phyloP scores from a whole-genome alignment of 2,113 vertebrate genomes.

The Prolemur simus region DNA sequence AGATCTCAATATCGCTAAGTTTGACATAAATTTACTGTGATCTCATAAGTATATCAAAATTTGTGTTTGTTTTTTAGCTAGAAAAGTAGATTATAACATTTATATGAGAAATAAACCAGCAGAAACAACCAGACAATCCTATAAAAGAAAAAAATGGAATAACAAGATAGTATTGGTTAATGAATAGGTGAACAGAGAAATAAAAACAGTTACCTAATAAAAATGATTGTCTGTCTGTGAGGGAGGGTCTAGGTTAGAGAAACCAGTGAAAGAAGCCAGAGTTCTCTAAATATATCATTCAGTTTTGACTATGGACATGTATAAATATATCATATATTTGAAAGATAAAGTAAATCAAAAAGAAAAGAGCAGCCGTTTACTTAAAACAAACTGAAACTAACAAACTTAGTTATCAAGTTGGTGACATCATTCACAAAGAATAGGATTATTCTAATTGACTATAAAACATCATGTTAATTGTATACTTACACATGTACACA shows the following conservation, averaged over 20 bases:
- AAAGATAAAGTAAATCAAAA: not conserved
- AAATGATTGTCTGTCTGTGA: not conserved
- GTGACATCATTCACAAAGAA: not conserved
- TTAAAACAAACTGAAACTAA: not conserved
- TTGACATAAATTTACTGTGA: not conserved
- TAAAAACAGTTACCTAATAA: not conserved
- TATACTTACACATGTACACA: not conserved
- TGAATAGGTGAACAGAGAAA: not conserved
- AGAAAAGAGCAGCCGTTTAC: not conserved
- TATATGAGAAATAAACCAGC: not conserved
- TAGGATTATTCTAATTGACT: not conserved
- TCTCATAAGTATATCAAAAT: not conserved
- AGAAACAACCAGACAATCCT: not conserved
- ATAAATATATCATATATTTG: not conserved
- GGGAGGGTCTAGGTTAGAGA: not conserved
- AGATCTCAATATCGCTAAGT: not conserved
- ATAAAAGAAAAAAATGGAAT: not conserved
- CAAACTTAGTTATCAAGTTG: not conserved
- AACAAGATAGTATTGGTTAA: not conserved
- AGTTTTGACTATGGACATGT: not conserved
- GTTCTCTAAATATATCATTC: not conserved
- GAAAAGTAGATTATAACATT: not conserved
- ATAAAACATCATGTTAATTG: not conserved
- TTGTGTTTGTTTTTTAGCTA: not conserved
- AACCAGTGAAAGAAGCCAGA: not conserved